phyloP scores from a whole-genome alignment of 2,888 invertebrate species.

The Syrista parreyssii region DNA sequence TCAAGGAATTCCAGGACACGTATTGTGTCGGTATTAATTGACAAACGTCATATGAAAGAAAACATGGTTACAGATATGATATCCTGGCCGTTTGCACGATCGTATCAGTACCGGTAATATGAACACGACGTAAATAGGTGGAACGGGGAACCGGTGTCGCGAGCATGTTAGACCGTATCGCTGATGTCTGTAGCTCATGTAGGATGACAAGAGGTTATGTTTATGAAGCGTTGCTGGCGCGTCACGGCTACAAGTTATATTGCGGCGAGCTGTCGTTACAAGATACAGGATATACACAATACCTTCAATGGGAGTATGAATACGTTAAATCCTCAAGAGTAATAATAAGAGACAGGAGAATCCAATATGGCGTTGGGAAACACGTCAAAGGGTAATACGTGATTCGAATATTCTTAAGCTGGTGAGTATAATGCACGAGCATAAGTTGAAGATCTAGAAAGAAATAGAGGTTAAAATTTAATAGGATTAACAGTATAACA shows the following conservation, averaged over 20 bases:
- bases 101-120: not conserved
- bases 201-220: slow-evolving; percentile 46
- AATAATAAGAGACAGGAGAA: not conserved
- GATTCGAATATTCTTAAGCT: not conserved
- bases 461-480: not conserved
- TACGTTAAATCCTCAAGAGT: slow-evolving; percentile 27
- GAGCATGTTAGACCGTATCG: slow-evolving; percentile 18
- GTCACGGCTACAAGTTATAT: slow-evolving; percentile 38
- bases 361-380: not conserved
- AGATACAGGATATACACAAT: slow-evolving; percentile 36
- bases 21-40: not conserved
- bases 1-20: not conserved
- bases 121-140: slow-evolving; percentile 9
- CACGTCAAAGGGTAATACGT: not conserved
- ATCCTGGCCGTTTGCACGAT: not conserved
- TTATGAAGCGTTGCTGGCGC: slow-evolving; percentile 49
- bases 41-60: not conserved
- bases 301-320: slow-evolving; percentile 37
- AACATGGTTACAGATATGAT: not conserved
- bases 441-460: not conserved
- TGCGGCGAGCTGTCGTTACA: slow-evolving; percentile 37
- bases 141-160: slow-evolving; percentile 1
- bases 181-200: slow-evolving; percentile 20
- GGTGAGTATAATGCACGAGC: not conserved
- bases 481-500: not conserved